Evolutionary conservation across 1,140 invertebrate genomes (phyloP).

Genomic region (Diploscapter pachys): DNA sequence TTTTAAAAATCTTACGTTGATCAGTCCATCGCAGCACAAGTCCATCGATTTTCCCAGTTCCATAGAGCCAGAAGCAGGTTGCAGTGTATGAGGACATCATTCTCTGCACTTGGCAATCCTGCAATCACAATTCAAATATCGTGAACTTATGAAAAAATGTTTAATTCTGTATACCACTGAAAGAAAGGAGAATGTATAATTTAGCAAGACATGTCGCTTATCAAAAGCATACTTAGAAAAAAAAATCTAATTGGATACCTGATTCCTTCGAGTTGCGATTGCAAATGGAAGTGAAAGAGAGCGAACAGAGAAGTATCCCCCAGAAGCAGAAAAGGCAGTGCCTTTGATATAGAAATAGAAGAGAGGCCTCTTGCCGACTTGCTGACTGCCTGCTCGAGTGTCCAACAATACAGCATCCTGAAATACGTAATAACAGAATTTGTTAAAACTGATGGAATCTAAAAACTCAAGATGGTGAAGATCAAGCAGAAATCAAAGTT

Average conservation of each 20-base stretch:
- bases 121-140: constrained; percentile 13
- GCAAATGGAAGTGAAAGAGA: constrained; percentile 58
- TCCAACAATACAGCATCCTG: constrained; percentile 45
- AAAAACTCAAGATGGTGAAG: no score
- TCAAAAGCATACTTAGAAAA: not conserved
- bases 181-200: no score
- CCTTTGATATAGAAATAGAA: constrained; percentile 58
- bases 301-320: constrained; percentile 45
- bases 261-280: constrained; percentile 58
- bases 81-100: constrained; percentile 57
- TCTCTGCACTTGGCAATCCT: constrained; percentile 58
- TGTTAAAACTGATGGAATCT: not conserved
- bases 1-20: constrained; percentile 37
- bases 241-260: constrained; percentile 31
- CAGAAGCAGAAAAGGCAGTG: constrained; percentile 53
- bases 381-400: constrained; percentile 37
- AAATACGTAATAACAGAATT: constrained; percentile 11
- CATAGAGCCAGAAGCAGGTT: constrained; percentile 58
- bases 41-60: constrained; percentile 47
- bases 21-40: constrained; percentile 55
- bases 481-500: no score
- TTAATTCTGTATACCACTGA: no score
- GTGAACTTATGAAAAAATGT: no score
- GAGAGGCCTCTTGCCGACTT: constrained; percentile 55
- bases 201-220: no score